Percentiles rank a stretch among this genome's conserved stretches.
These are phyloP conservation scores for Apocheima hispidaria DNA, from an alignment of 2,888 invertebrate species.

Conservation along the genomic window DNA sequence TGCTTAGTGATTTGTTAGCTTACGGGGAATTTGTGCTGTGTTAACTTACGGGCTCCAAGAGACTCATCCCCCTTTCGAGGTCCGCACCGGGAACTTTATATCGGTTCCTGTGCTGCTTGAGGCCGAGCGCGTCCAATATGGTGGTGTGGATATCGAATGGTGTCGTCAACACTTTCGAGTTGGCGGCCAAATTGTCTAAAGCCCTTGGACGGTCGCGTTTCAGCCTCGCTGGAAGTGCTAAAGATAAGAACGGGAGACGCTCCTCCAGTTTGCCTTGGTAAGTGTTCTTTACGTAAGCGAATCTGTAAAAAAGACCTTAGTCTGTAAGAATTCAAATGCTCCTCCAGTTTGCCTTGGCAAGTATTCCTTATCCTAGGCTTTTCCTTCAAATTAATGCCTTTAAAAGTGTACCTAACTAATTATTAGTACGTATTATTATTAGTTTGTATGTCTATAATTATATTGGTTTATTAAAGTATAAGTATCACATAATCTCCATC, in stretches of 20 bases:
- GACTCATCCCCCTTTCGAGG: constrained; percentile 84
- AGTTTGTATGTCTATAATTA: too few species aligned
- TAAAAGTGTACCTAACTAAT: too few species aligned
- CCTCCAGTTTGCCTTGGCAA: too few species aligned
- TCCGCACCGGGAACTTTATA: constrained; percentile 80
- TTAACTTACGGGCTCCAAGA: constrained; percentile 80
- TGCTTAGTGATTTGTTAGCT: too few species aligned
- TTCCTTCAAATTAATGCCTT: too few species aligned
- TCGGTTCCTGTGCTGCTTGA: constrained; percentile 64
- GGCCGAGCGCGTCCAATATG: constrained; percentile 88
- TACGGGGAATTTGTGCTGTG: too few species aligned
- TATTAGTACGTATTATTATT: too few species aligned
- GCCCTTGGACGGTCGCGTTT: constrained; percentile 86
- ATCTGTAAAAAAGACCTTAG: too few species aligned
- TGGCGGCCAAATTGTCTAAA: constrained; percentile 87
- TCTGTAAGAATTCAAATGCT: too few species aligned
- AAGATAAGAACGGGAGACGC: constrained; percentile 94
- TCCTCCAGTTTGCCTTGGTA: constrained; percentile 97
- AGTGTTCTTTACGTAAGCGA: constrained; percentile 92
- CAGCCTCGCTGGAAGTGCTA: constrained; percentile 91
- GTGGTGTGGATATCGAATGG: constrained; percentile 94
- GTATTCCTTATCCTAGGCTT: too few species aligned
- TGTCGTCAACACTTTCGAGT: constrained; percentile 90
- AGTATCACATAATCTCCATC: too few species aligned
- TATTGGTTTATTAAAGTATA: too few species aligned